Conservation (phyloP, 2,113 vertebrate species). For the Charina bottae region DNA sequence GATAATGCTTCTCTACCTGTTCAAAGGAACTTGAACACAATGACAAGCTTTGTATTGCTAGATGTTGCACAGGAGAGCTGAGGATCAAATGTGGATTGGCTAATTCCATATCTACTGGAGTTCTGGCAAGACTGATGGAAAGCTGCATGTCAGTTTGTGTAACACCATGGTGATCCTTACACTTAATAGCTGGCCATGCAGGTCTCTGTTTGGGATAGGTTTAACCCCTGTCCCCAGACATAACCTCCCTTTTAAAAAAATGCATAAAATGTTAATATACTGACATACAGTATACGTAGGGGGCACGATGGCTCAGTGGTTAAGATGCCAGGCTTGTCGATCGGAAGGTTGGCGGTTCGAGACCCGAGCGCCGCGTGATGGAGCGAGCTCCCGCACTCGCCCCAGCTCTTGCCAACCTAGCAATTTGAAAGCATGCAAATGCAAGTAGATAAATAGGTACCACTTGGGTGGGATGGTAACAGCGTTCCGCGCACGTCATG, state of each 20-base stretch:
- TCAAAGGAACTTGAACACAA: neutral
- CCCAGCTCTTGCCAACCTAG: no score
- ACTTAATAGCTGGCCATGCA: neutral
- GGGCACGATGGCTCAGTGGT: no score
- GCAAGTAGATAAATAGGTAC: no score
- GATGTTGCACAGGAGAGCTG: neutral
- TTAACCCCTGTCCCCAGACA: no score
- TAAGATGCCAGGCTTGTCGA: no score
- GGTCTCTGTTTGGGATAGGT: neutral
- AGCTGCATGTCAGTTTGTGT: neutral
- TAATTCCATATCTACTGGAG: neutral
- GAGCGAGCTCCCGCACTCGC: no score
- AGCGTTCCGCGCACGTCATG: no score
- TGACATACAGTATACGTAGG: no score
- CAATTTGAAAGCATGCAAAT: no score
- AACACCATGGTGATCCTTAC: neutral
- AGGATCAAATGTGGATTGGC: neutral
- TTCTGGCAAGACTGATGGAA: neutral
- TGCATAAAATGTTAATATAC: neutral
- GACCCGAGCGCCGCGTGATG: no score
- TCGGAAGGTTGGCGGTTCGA: no score
- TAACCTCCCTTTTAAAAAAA: neutral
- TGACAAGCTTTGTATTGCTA: neutral
- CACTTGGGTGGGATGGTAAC: no score
- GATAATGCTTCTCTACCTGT: neutral